These are phyloP conservation scores for Neotragus pygmaeus DNA, from an alignment of 2,113 vertebrate genomes.

Conservation along the genomic window DNA sequence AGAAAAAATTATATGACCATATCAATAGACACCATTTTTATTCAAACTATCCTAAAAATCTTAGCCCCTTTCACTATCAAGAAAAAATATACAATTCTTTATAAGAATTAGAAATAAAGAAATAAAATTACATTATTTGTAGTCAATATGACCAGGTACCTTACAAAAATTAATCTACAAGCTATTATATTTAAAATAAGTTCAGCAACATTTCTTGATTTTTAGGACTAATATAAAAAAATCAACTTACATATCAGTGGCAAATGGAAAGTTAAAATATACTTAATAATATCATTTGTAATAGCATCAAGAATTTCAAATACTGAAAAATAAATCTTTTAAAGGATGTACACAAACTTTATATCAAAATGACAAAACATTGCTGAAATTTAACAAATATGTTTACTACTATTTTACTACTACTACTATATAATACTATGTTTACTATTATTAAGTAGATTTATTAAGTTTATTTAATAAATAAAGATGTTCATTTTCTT, in stretches of 20 bases:
- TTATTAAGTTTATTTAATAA: not conserved
- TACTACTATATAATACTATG: too few species aligned
- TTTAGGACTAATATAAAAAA: not conserved
- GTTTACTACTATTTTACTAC: not conserved
- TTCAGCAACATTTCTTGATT: not conserved
- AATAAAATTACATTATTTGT: not conserved
- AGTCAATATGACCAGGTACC: not conserved
- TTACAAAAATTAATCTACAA: not conserved
- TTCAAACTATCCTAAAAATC: not conserved
- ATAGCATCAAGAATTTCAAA: not conserved
- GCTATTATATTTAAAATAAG: not conserved
- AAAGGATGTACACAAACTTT: not conserved
- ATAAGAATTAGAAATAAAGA: not conserved
- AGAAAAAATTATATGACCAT: not conserved
- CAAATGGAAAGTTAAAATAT: not conserved
- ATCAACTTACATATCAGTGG: not conserved
- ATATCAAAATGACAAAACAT: not conserved
- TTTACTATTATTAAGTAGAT: not conserved
- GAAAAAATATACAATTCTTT: not conserved
- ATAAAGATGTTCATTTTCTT: not conserved
- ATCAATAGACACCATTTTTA: not conserved
- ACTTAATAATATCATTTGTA: not conserved
- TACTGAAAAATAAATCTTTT: not conserved
- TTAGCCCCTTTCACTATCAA: not conserved
- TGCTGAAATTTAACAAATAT: not conserved